Evolutionary conservation across 2,888 invertebrate genomes (phyloP).

Genomic region (Papilio demoleus): DNA sequence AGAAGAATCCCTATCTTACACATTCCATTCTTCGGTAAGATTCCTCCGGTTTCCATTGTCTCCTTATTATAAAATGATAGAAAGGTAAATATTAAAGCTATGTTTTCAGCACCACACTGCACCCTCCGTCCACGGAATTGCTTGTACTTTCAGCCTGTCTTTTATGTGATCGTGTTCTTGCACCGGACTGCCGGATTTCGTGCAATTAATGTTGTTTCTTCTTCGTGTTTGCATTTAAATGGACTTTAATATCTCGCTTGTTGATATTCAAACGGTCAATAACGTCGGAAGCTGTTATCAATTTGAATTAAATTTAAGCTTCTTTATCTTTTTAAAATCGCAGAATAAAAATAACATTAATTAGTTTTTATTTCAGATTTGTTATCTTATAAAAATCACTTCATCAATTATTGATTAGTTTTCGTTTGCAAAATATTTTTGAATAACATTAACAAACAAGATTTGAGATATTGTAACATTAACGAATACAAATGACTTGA

Average conservation of each 20-base stretch:
- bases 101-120: too few species aligned
- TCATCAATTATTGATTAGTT: constrained; percentile 7
- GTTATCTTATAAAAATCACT: not conserved
- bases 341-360: constrained; percentile 8
- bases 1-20: too few species aligned
- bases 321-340: not conserved
- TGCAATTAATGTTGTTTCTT: too few species aligned
- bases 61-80: too few species aligned
- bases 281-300: not conserved
- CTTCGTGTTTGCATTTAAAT: too few species aligned
- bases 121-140: too few species aligned
- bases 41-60: too few species aligned
- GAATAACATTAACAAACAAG: constrained; percentile 9
- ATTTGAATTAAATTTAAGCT: not conserved
- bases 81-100: too few species aligned
- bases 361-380: not conserved
- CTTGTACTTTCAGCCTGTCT: too few species aligned
- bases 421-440: constrained; percentile 9
- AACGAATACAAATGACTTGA: not conserved
- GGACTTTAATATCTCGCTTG: not conserved
- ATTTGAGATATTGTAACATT: constrained; percentile 1
- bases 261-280: constrained; percentile 3
- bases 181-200: too few species aligned
- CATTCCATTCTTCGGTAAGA: too few species aligned
- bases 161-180: too few species aligned